Base-by-base conservation (phyloP, 2,113 vertebrate genomes). In the Oceanites oceanicus region DNA sequence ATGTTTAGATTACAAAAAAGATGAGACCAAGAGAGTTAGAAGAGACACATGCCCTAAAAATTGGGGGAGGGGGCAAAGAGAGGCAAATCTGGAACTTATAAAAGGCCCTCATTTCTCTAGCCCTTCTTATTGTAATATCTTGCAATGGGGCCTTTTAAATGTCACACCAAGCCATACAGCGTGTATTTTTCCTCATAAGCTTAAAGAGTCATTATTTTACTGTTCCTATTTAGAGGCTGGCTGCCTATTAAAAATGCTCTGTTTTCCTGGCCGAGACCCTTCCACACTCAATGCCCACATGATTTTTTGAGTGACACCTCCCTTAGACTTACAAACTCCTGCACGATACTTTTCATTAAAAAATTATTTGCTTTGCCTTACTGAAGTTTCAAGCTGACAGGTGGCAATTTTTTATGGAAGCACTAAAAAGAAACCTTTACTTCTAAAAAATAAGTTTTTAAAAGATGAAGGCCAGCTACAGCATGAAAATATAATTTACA, bases 401-500 rank as follows among this genome's bases (percentile, higher is more conserved):
- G 87, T 96, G 93, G 93, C 71, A 96, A 90, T 97, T 97, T 96
- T 97, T 97, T 94, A 97, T 84, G 73, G 91, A 93, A 95, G 71
- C 75, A 95, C 71, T 96, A 96, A 93, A 96, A 95, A 97, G 89
- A 93, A 94, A 88, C 85, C 80, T 94, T 91, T 96, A 90, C 93
- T 81, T 92, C 88, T 93, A 90, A 95, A 94, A 97, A 94, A 96
- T 86, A 97, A 94, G 70, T 95, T 96, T 96, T 92, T 94, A 79
- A 97, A 97, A 96, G 71, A 96, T 89, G 94, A 97, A 97, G 91
- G 58, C 84, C 85, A 94, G 88, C 78, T 92, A 94, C 72, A 95
- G 78, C 94, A 91, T 87, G 77, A 94, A 95, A 97, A 97, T 94
- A 97, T 72, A 95, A 97, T 97, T 97, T 96, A 97, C 92, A 97